These are phyloP conservation scores for Etheostoma cragini DNA, from an alignment of 2,113 vertebrate genomes.

Conservation along the genomic window DNA sequence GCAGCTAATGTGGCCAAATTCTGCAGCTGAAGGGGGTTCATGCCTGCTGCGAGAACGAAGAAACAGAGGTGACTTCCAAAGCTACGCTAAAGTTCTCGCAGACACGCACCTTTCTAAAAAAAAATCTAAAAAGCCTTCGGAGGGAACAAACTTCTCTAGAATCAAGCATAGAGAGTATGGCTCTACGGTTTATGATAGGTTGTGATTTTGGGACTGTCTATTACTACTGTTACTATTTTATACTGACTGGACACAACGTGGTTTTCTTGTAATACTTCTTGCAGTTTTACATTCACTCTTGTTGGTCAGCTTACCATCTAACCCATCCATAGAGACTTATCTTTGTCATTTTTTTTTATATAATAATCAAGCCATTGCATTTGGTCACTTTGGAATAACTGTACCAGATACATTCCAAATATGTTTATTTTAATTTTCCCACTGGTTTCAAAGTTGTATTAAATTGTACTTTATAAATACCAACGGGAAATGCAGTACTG, in stretches of 20 bases:
- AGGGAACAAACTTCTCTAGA: not conserved
- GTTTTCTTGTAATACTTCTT: not conserved
- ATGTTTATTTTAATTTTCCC: not conserved
- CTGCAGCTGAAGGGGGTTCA: slow-evolving; percentile 96
- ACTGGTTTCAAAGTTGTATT: not conserved
- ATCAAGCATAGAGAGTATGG: not conserved
- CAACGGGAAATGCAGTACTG: not conserved
- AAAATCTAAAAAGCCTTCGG: not conserved
- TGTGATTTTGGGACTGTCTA: not conserved
- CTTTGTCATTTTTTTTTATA: not conserved
- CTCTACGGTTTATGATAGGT: not conserved
- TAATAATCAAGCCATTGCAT: not conserved
- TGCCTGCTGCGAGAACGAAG: slow-evolving; percentile 79
- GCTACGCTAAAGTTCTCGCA: not conserved
- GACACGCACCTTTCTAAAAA: not conserved
- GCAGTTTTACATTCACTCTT: not conserved
- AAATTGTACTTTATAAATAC: not conserved
- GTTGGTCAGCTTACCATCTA: not conserved
- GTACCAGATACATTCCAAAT: not conserved
- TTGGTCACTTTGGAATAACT: not conserved
- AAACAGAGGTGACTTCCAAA: slow-evolving; percentile 14
- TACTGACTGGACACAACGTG: not conserved
- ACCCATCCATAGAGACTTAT: not conserved
- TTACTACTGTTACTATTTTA: not conserved
- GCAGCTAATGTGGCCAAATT: slow-evolving; percentile 96